Evolutionary conservation across 2,888 invertebrate species (phyloP).

Genomic region (Papilio elwesi): DNA sequence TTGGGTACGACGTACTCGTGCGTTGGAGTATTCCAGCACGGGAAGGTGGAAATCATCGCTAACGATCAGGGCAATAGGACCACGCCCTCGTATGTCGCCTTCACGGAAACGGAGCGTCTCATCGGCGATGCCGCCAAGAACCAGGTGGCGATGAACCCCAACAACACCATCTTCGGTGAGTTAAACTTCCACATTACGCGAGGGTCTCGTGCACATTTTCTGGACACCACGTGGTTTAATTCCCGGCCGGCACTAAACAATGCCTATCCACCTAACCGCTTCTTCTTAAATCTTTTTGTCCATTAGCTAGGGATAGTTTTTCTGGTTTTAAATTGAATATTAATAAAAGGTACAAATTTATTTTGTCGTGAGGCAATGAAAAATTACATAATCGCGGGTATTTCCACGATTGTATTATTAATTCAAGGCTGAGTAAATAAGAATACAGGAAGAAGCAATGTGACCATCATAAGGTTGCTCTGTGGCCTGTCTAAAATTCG

Average conservation of each 20-base stretch:
- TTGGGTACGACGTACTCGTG: conserved; percentile 98
- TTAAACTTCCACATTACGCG: conserved; percentile 37
- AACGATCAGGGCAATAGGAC: conserved; percentile 96
- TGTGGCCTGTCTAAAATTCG: neutral
- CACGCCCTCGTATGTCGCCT: conserved; percentile 93
- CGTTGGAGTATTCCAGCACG: conserved; percentile 96
- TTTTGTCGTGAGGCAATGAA: conserved; percentile 1
- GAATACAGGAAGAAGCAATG: neutral
- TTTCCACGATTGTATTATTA: neutral
- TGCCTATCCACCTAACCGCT: neutral
- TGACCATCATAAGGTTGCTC: neutral
- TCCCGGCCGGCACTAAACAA: neutral
- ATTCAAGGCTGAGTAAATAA: conserved; percentile 10
- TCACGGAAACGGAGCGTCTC: conserved; percentile 92
- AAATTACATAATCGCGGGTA: neutral
- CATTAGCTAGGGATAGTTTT: no score
- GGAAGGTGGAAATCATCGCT: conserved; percentile 95
- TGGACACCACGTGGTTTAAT: conserved; percentile 2
- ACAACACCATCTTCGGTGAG: conserved; percentile 93
- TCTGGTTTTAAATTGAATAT: neutral
- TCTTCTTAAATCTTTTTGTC: neutral
- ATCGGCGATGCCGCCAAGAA: conserved; percentile 94
- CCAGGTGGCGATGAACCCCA: conserved; percentile 94
- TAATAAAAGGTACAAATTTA: neutral
- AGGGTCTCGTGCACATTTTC: neutral